phyloP scores from a whole-genome alignment of 2,113 vertebrate species.

The Cynopterus brachyotis region DNA sequence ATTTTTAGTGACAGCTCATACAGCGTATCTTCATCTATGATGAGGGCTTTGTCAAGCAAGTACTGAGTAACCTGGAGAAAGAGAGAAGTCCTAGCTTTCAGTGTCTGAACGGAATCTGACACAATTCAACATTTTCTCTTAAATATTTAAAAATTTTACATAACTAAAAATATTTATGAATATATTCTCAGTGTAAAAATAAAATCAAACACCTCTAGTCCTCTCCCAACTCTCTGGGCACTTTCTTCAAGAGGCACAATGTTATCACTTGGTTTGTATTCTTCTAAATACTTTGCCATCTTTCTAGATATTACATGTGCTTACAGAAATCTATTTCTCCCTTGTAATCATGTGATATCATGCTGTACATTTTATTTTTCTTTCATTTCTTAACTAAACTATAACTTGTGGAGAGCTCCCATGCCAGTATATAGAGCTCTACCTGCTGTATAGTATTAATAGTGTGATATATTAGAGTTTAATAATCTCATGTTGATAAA shows the following conservation, averaged over 20 bases:
- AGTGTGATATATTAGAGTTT: neutral
- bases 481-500: neutral
- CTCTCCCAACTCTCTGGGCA: neutral
- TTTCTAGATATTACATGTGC: neutral
- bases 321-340: neutral
- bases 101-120: neutral
- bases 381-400: neutral
- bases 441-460: neutral
- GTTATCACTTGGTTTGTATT: neutral
- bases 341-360: too few species aligned
- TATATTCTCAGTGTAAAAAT: neutral
- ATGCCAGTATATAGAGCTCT: fast-evolving
- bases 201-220: neutral
- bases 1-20: conserved; percentile 98
- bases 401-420: neutral
- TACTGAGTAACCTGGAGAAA: conserved; percentile 95
- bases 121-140: neutral
- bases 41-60: conserved; percentile 95
- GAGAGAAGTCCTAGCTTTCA: neutral
- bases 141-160: neutral
- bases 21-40: conserved; percentile 97
- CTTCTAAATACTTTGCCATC: too few species aligned
- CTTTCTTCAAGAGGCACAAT: neutral
- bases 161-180: neutral
- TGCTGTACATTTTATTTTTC: too few species aligned